Conservation (phyloP, 1,140 invertebrate genomes). For the Drosophila santomea region DNA sequence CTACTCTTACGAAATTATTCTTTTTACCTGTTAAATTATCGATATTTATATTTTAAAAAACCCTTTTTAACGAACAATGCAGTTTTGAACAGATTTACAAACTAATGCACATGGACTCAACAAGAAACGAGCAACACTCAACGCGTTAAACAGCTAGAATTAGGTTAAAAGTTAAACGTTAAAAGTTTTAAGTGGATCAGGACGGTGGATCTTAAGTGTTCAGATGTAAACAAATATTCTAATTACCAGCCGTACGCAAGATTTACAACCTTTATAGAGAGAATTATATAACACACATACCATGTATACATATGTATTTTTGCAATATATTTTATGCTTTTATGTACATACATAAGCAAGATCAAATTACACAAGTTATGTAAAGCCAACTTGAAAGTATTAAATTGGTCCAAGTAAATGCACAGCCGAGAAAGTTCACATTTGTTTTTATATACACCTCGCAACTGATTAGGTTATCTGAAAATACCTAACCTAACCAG, state of each 20-base stretch:
- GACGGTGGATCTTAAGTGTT: slow-evolving; percentile 67
- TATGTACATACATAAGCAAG: slow-evolving; percentile 60
- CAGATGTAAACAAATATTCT: slow-evolving; percentile 74
- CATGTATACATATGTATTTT: slow-evolving; percentile 70
- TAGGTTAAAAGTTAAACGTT: slow-evolving; percentile 43
- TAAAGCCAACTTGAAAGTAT: slow-evolving; percentile 64
- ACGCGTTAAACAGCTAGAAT: slow-evolving; percentile 56
- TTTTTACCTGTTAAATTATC: slow-evolving; percentile 69
- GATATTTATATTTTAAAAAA: slow-evolving; percentile 50
- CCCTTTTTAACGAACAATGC: slow-evolving; percentile 66
- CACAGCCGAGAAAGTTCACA: slow-evolving; percentile 12
- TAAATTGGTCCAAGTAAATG: slow-evolving; percentile 73
- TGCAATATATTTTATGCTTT: slow-evolving; percentile 75
- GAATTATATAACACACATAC: slow-evolving; percentile 61
- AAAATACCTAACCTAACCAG: no score
- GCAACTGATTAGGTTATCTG: no score
- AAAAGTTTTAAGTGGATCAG: slow-evolving; percentile 43
- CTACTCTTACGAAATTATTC: slow-evolving; percentile 48
- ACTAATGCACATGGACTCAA: slow-evolving; percentile 15
- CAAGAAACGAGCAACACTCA: slow-evolving; percentile 5
- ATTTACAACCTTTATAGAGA: slow-evolving; percentile 52
- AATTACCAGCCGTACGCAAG: slow-evolving; percentile 68
- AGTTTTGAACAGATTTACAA: slow-evolving; percentile 66
- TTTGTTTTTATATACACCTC: neutral
- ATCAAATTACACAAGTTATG: slow-evolving; percentile 60